These are phyloP conservation scores for Acanthochromis polyacanthus DNA, from an alignment of 2,113 vertebrate genomes.

Conservation along the genomic window DNA sequence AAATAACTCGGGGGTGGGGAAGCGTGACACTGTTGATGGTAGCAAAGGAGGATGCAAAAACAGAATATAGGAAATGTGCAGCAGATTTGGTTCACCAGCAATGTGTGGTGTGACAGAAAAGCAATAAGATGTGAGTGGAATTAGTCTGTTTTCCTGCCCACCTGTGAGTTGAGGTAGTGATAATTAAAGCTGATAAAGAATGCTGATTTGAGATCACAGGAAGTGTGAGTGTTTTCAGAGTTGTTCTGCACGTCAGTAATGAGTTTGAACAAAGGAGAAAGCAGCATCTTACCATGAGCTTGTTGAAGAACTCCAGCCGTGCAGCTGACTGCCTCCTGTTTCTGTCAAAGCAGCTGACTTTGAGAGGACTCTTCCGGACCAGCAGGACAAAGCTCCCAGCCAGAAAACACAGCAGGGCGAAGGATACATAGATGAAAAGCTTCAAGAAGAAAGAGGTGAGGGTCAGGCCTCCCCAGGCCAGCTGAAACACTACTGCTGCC, in stretches of 20 bases:
- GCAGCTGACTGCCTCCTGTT: slow-evolving; percentile 62
- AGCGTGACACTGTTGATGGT: not conserved
- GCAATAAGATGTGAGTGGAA: no score
- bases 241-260: not conserved
- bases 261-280: not conserved
- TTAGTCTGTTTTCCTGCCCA: no score
- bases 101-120: no score
- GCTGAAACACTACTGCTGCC: slow-evolving; percentile 81
- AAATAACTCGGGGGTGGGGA: not conserved
- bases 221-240: not conserved
- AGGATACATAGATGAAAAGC: slow-evolving; percentile 85
- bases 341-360: slow-evolving; percentile 78
- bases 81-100: not conserved
- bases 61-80: not conserved
- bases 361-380: slow-evolving; percentile 80
- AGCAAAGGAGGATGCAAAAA: not conserved
- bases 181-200: not conserved
- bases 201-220: not conserved
- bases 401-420: slow-evolving; percentile 84
- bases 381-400: slow-evolving; percentile 82
- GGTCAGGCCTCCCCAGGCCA: slow-evolving; percentile 81
- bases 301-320: slow-evolving; percentile 78
- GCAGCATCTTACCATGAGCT: slow-evolving; percentile 80
- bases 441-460: slow-evolving; percentile 85
- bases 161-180: no score